These are phyloP conservation scores for Stegophylla sp. DNA, from an alignment of 2,888 invertebrate species.

Conservation along the genomic window DNA sequence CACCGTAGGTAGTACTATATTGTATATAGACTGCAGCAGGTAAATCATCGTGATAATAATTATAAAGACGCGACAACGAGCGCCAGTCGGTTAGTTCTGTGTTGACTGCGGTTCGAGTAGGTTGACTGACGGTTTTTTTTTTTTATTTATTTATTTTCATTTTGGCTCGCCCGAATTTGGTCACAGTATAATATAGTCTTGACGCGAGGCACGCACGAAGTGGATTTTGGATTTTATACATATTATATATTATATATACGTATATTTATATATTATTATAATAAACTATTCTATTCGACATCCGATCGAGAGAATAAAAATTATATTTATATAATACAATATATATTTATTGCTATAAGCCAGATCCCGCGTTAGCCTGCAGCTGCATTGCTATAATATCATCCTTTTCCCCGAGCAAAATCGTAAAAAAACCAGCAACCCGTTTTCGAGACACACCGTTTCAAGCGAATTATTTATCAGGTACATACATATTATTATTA, in stretches of 20 bases:
- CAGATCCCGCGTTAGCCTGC: background rate
- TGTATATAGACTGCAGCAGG: background rate
- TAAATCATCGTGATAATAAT: constrained; percentile 2
- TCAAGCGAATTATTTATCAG: constrained; percentile 35
- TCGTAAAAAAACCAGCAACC: background rate
- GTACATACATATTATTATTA: constrained; percentile 10
- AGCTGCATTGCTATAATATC: no score
- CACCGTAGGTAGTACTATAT: background rate
- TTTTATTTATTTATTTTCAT: no score
- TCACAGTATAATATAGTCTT: background rate
- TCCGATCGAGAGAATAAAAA: constrained; percentile 34
- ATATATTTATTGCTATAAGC: no score
- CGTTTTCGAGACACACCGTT: constrained; percentile 26
- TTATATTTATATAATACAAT: no score
- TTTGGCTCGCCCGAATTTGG: constrained; percentile 42
- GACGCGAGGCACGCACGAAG: background rate
- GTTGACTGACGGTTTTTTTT: no score
- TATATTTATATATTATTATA: background rate
- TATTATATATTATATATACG: no score
- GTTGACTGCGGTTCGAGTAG: constrained; percentile 59
- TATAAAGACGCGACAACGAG: constrained; percentile 21
- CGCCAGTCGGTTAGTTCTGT: constrained; percentile 43
- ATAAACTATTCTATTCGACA: constrained; percentile 2
- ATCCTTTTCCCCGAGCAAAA: constrained; percentile 42
- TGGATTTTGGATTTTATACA: constrained; percentile 23